A percentile compares a stretch with the other conserved stretches of the same genome.
Evolutionary conservation across 2,113 vertebrate genomes (phyloP).

Genomic region (Gavia stellata): DNA sequence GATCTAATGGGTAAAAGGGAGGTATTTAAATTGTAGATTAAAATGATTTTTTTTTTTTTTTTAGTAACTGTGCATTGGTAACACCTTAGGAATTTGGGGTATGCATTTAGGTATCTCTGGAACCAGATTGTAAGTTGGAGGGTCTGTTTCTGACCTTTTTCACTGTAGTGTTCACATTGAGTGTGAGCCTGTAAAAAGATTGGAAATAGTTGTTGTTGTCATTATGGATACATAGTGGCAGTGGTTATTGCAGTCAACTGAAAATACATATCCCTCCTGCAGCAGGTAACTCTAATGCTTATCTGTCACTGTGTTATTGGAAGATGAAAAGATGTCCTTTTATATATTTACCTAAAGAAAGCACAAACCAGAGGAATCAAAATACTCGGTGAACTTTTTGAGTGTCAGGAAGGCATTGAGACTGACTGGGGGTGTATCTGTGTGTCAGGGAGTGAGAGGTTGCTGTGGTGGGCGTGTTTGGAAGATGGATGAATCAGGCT

Average conservation of each 20-base stretch:
- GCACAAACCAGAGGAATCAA: background rate
- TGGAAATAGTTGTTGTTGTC: background rate
- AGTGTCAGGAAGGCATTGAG: background rate
- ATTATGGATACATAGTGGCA: background rate
- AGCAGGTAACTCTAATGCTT: background rate
- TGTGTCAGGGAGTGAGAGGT: background rate
- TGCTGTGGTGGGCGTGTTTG: rapidly evolving
- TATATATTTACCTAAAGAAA: background rate
- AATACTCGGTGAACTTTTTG: background rate
- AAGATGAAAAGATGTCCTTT: background rate
- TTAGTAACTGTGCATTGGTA: background rate
- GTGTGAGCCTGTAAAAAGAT: background rate
- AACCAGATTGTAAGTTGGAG: background rate
- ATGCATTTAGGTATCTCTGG: background rate
- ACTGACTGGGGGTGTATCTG: background rate
- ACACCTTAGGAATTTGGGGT: background rate
- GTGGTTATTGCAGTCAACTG: background rate
- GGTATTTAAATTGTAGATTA: background rate
- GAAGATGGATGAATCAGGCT: background rate
- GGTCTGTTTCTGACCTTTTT: background rate
- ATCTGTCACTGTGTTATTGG: background rate
- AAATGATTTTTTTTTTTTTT: background rate
- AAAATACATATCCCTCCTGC: background rate
- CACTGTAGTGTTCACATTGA: background rate
- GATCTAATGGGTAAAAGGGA: background rate